A percentile compares a stretch with the other conserved stretches of the same genome.
These are phyloP conservation scores for Drosophila nannoptera DNA, from an alignment of 1,140 invertebrate genomes.

Conservation along the genomic window DNA sequence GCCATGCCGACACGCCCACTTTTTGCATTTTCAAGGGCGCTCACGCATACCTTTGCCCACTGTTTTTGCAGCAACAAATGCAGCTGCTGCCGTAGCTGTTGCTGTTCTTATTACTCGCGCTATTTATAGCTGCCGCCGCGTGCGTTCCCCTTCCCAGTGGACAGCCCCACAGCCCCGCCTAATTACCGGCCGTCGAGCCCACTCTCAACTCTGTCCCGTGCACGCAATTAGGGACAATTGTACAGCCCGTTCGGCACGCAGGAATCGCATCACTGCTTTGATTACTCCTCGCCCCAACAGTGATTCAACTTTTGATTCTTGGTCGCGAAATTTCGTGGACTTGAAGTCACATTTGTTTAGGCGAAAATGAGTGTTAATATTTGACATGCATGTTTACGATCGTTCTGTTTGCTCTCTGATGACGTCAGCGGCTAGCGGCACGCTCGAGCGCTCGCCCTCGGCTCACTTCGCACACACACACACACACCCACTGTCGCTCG, in stretches of 20 bases:
- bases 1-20: slow-evolving; percentile 67
- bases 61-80: slow-evolving; percentile 22
- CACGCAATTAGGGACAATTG: slow-evolving; percentile 31
- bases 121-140: slow-evolving; percentile 27
- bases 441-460: slow-evolving; percentile 46
- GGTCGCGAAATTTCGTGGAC: not conserved
- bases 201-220: slow-evolving; percentile 2
- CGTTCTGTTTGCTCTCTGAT: slow-evolving; percentile 34
- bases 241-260: not conserved
- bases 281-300: not conserved
- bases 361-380: slow-evolving; percentile 11
- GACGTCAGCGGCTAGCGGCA: slow-evolving; percentile 53
- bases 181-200: slow-evolving; percentile 22
- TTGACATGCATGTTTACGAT: slow-evolving; percentile 26
- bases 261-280: not conserved
- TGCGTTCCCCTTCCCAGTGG: not conserved
- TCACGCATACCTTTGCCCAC: slow-evolving; percentile 24
- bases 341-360: not conserved
- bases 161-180: slow-evolving; percentile 13
- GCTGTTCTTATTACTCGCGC: slow-evolving; percentile 17
- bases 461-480: slow-evolving; percentile 31
- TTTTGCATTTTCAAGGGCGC: slow-evolving; percentile 61
- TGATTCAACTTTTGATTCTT: slow-evolving; percentile 7
- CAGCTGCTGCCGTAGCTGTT: slow-evolving; percentile 30
- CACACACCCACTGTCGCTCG: slow-evolving; percentile 2